Percentiles rank a stretch among this genome's conserved stretches.
Evolutionary conservation across 2,113 vertebrate genomes (phyloP).

Genomic region (Zootoca vivipara): DNA sequence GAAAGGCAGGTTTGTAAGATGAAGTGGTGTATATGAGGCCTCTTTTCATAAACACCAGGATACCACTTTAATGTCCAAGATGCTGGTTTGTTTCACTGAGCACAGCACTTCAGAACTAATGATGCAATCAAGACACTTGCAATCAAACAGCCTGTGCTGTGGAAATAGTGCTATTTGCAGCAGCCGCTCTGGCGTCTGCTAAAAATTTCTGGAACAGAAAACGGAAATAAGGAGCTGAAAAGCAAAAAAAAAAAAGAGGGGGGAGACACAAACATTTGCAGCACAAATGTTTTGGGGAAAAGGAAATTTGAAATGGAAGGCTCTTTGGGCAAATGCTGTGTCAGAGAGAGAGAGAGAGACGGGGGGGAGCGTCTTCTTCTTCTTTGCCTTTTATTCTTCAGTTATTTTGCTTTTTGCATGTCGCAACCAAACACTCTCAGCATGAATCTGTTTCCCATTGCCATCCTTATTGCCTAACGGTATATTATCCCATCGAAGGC

Average conservation of each 20-base stretch:
- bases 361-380: conserved; percentile 33
- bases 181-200: conserved; percentile 76
- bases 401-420: conserved; percentile 75
- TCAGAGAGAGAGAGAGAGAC: conserved; percentile 55
- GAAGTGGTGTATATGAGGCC: conserved; percentile 83
- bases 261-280: conserved; percentile 17
- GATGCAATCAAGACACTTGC: conserved; percentile 89
- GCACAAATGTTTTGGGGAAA: conserved; percentile 38
- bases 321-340: conserved; percentile 52
- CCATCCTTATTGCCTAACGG: conserved; percentile 63
- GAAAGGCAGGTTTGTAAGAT: conserved; percentile 84
- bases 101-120: conserved; percentile 91
- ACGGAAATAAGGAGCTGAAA: conserved; percentile 75
- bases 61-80: conserved; percentile 90
- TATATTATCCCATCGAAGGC: conserved; percentile 69
- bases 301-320: conserved; percentile 59
- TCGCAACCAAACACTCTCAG: conserved; percentile 74
- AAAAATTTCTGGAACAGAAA: conserved; percentile 80
- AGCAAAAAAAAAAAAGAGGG: neutral
- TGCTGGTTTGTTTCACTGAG: conserved; percentile 87
- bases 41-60: conserved; percentile 88
- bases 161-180: conserved; percentile 82
- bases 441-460: conserved; percentile 71
- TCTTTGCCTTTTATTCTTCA: conserved; percentile 73
- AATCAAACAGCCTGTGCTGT: conserved; percentile 87